These are phyloP conservation scores for Pherbina coryleti DNA, from an alignment of 2,888 invertebrate species.

Conservation along the genomic window DNA sequence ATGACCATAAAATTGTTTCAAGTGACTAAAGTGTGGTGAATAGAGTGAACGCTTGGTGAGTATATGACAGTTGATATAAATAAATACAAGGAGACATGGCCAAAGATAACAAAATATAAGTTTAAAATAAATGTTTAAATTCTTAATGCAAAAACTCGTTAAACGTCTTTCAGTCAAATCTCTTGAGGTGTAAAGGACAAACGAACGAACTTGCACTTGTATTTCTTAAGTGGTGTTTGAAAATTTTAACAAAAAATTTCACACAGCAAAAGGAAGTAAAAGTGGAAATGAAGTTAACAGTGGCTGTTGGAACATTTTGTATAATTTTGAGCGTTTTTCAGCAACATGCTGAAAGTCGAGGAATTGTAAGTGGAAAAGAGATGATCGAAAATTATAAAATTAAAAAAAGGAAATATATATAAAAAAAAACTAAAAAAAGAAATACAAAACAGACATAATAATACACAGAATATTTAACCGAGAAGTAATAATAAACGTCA, in stretches of 20 bases:
- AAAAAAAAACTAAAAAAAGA: no score
- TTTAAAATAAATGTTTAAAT: conserved; percentile 15
- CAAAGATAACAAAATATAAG: background rate
- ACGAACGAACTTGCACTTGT: background rate
- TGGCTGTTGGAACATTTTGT: background rate
- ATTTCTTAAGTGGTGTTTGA: background rate
- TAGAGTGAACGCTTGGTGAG: no score
- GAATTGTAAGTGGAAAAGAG: conserved; percentile 22
- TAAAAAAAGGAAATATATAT: background rate
- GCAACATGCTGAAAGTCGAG: conserved; percentile 21
- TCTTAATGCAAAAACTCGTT: background rate
- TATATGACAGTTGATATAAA: no score
- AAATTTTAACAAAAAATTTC: background rate
- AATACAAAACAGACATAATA: no score
- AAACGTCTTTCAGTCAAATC: background rate
- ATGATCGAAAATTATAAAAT: no score
- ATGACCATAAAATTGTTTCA: no score
- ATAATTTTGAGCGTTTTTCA: conserved; percentile 6
- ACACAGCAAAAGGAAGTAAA: background rate
- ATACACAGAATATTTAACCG: no score
- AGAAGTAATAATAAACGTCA: no score
- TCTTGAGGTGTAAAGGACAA: background rate
- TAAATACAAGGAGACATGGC: no score
- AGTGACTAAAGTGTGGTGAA: no score
- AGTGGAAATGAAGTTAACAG: background rate